Percentiles rank a stretch among this genome's conserved stretches.
Conservation (phyloP, 2,888 invertebrate species). For the Agriotes lineatus region DNA sequence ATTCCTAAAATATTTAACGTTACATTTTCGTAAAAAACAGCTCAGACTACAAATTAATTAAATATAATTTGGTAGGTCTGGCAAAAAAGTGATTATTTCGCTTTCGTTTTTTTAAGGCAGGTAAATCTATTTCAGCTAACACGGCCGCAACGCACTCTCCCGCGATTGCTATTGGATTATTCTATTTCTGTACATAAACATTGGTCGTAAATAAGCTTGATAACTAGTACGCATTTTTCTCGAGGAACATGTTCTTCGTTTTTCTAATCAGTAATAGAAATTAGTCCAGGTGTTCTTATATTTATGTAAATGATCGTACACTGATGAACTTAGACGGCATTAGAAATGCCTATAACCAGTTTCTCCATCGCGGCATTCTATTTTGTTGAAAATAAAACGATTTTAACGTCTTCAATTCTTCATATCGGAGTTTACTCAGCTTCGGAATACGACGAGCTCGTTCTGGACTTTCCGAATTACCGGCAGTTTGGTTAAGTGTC, state of each 20-base stretch:
- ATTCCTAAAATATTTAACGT: too few relatives aligned
- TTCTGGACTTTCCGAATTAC: constrained; percentile 22
- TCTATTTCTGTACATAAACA: constrained; percentile 4
- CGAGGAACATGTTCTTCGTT: constrained; percentile 43
- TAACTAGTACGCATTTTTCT: constrained; percentile 16
- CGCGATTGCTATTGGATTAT: too few relatives aligned
- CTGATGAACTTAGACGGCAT: constrained; percentile 38
- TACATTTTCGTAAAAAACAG: too few relatives aligned
- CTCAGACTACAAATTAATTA: too few relatives aligned
- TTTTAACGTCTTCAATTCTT: constrained; percentile 13
- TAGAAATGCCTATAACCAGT: constrained; percentile 45
- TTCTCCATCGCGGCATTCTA: constrained; percentile 12
- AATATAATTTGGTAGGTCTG: too few relatives aligned
- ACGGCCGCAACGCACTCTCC: too few relatives aligned
- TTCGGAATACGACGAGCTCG: constrained; percentile 1
- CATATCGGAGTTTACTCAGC: constrained; percentile 10
- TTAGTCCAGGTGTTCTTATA: constrained; percentile 50
- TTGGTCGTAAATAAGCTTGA: background rate
- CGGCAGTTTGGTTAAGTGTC: too few relatives aligned
- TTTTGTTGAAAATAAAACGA: constrained; percentile 22
- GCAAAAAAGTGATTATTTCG: too few relatives aligned
- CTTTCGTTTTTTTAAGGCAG: too few relatives aligned
- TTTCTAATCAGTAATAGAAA: constrained; percentile 55
- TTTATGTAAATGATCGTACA: constrained; percentile 47
- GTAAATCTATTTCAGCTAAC: too few relatives aligned